Evolutionary conservation across 1,140 invertebrate genomes (phyloP).

Genomic region (Aporrectodea caliginosa): DNA sequence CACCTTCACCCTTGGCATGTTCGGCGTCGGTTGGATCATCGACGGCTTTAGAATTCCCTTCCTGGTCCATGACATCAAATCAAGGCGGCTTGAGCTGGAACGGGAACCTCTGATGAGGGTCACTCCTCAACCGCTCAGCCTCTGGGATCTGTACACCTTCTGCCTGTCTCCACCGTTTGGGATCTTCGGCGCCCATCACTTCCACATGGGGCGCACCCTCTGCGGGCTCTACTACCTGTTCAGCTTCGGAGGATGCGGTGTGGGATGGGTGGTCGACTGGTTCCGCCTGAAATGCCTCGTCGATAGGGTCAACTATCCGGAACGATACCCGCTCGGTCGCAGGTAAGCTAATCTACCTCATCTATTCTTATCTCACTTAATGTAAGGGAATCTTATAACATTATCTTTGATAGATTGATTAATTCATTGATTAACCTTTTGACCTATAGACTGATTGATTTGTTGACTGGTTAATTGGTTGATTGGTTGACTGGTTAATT

Average conservation of each 20-base stretch:
- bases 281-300: background rate
- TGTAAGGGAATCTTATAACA: too few species aligned
- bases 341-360: too few species aligned
- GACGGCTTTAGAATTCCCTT: background rate
- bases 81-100: background rate
- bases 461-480: too few species aligned
- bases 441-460: too few species aligned
- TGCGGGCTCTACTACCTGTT: constrained; percentile 8
- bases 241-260: background rate
- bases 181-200: constrained; percentile 30
- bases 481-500: too few species aligned
- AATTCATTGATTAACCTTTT: too few species aligned
- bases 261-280: constrained; percentile 19
- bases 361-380: too few species aligned
- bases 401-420: too few species aligned
- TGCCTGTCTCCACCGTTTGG: background rate
- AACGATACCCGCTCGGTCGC: background rate
- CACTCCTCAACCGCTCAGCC: background rate
- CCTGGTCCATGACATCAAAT: background rate
- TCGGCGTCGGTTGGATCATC: constrained; percentile 8
- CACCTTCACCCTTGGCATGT: constrained; percentile 1
- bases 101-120: background rate
- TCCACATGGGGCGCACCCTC: constrained; percentile 5
- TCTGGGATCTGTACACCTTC: background rate
- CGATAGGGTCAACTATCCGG: background rate